Conservation (phyloP, 2,888 invertebrate genomes). For the Netelia melanura region DNA sequence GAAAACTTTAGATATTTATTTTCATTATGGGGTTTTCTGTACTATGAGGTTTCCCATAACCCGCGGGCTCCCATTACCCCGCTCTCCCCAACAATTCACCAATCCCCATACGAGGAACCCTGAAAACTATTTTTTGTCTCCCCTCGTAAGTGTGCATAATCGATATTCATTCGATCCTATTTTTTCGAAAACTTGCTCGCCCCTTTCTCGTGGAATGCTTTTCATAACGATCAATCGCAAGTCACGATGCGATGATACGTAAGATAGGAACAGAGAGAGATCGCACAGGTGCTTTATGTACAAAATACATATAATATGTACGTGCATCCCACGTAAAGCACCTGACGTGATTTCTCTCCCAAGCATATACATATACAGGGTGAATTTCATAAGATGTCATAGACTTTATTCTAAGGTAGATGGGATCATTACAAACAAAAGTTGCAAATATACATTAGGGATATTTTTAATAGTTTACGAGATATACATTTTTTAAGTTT, state of each 20-base stretch:
- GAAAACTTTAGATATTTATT: no score
- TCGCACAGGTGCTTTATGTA: constrained; percentile 7
- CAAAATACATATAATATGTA: constrained; percentile 6
- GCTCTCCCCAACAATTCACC: no score
- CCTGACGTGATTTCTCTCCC: constrained; percentile 25
- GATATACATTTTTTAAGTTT: no score
- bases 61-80: no score
- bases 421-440: no score
- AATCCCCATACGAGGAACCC: neutral
- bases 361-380: neutral
- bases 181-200: neutral
- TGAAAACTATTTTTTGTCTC: neutral
- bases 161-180: neutral
- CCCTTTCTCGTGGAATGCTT: neutral
- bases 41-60: no score
- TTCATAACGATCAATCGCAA: constrained; percentile 13
- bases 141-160: neutral
- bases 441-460: no score
- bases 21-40: no score
- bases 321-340: constrained; percentile 8
- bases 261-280: neutral
- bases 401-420: no score
- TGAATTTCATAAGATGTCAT: no score
- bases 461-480: no score
- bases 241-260: constrained; percentile 16